Evolutionary conservation across 2,113 vertebrate genomes (phyloP).

Genomic region (Speoplatyrhinus poulsoni): DNA sequence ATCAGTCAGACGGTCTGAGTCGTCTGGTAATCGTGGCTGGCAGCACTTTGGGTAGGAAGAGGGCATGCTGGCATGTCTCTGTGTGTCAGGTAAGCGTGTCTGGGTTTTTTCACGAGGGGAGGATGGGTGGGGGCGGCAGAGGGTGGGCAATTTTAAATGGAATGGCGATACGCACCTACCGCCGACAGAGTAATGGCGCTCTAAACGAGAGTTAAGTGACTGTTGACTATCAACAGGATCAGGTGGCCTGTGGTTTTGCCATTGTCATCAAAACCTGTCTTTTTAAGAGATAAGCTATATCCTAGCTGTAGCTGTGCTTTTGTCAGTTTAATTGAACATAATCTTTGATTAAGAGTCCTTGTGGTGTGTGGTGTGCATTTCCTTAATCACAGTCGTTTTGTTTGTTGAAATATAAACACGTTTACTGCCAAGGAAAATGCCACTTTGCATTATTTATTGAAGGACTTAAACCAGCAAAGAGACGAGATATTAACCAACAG

Average conservation of each 20-base stretch:
- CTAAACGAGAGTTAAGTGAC: constrained; percentile 35
- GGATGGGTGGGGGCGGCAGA: background rate
- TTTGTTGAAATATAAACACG: no score
- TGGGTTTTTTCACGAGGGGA: background rate
- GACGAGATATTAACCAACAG: no score
- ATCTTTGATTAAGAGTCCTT: background rate
- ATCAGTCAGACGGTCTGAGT: constrained; percentile 61
- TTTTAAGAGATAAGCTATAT: background rate
- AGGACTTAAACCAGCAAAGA: no score
- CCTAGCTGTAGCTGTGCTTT: background rate
- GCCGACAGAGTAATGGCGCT: constrained; percentile 28
- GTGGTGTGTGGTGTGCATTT: no score
- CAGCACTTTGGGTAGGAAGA: constrained; percentile 45
- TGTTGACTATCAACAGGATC: constrained; percentile 24
- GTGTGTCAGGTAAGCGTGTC: constrained; percentile 32
- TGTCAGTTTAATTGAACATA: constrained; percentile 5
- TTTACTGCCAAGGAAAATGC: no score
- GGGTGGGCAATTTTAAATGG: constrained; percentile 1
- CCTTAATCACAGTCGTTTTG: no score
- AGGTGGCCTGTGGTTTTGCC: constrained; percentile 18
- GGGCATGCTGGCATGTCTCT: constrained; percentile 4
- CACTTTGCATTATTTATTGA: no score
- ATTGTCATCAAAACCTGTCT: constrained; percentile 3
- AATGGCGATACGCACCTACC: constrained; percentile 15
- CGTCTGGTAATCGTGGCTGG: constrained; percentile 55